These are phyloP conservation scores for Calephelis nemesis DNA, from an alignment of 1,140 invertebrate species.

Conservation along the genomic window DNA sequence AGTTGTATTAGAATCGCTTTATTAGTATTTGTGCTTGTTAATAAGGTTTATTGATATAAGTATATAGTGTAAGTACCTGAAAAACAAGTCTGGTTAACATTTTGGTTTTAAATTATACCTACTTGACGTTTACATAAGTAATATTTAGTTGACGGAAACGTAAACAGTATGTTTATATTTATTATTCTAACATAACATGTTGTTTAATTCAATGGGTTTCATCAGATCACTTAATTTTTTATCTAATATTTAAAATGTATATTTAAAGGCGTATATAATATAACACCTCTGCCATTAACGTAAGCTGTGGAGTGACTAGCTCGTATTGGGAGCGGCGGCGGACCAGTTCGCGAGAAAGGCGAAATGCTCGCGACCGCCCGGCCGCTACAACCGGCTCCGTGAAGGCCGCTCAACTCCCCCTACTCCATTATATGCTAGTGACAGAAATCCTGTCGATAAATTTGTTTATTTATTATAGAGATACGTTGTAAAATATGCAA, in stretches of 20 bases:
- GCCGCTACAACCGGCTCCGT: slow-evolving; percentile 71
- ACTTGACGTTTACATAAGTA: no score
- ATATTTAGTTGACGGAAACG: no score
- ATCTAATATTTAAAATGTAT: background rate
- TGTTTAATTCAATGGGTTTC: no score
- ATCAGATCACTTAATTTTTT: no score
- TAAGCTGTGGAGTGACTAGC: slow-evolving; percentile 19
- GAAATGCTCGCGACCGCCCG: slow-evolving; percentile 68
- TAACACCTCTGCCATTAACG: slow-evolving; percentile 19
- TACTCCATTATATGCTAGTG: slow-evolving; percentile 51
- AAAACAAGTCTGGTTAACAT: no score
- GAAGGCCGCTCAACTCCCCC: slow-evolving; percentile 67
- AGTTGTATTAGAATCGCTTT: no score
- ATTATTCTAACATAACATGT: no score
- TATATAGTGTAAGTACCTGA: no score
- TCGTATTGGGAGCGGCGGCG: slow-evolving; percentile 62
- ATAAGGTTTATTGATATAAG: no score
- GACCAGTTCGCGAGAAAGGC: slow-evolving; percentile 72
- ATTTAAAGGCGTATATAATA: slow-evolving; percentile 1
- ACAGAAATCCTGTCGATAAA: slow-evolving; percentile 59
- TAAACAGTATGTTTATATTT: no score
- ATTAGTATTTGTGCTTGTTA: no score
- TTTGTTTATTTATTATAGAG: slow-evolving; percentile 23
- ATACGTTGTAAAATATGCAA: slow-evolving; percentile 20
- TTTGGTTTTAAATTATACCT: no score